A percentile compares a stretch with the other conserved stretches of the same genome.
Conservation (phyloP, 2,888 invertebrate species). For the Caradrina clavipalpis region DNA sequence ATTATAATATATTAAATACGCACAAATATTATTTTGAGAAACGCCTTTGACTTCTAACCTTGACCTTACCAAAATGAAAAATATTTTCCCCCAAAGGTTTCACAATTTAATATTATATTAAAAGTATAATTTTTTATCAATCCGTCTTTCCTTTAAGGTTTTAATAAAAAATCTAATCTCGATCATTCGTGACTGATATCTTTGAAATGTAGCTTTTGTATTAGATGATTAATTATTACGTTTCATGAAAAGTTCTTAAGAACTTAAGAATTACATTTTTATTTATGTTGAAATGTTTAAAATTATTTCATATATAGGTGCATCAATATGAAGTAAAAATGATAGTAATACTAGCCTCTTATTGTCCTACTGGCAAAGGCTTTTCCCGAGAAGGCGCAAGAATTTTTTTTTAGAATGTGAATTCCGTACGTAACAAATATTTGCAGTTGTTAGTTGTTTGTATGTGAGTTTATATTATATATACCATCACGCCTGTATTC, state of each 20-base stretch:
- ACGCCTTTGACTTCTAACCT: conserved; percentile 28
- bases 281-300: too few species aligned
- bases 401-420: too few species aligned
- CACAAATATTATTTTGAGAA: conserved; percentile 42
- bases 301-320: too few species aligned
- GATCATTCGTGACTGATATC: conserved; percentile 38
- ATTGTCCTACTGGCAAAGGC: too few species aligned
- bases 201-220: conserved; percentile 33
- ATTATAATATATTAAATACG: conserved; percentile 33
- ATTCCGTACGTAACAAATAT: too few species aligned
- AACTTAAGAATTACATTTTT: too few species aligned
- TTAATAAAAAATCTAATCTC: conserved; percentile 50
- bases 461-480: too few species aligned
- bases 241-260: conserved; percentile 20
- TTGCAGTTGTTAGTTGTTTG: too few species aligned
- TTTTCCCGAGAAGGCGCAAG: too few species aligned
- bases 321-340: too few species aligned
- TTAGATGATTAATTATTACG: conserved; percentile 43
- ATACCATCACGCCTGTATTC: too few species aligned
- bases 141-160: conserved; percentile 38
- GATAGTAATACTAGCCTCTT: too few species aligned
- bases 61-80: conserved; percentile 55
- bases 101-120: conserved; percentile 54
- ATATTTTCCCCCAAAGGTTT: conserved; percentile 38
- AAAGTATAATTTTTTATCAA: conserved; percentile 57